Conservation (phyloP, 2,113 vertebrate genomes). For the Lepisosteus osseus region DNA sequence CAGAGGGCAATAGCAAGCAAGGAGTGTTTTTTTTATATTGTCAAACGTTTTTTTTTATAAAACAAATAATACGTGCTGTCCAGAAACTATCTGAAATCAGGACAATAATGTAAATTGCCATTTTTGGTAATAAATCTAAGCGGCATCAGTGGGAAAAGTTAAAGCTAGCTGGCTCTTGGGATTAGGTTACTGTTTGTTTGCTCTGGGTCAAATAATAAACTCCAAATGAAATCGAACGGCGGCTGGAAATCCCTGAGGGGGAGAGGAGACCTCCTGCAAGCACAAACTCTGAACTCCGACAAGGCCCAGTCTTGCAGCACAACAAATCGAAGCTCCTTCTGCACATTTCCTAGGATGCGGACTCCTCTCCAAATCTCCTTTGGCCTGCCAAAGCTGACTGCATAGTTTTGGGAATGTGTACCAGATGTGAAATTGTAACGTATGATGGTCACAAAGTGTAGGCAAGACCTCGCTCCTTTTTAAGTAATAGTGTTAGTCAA, state of each 20-base stretch:
- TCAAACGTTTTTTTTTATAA: too few species aligned
- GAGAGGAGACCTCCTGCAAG: neutral
- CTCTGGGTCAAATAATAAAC: conserved; percentile 47
- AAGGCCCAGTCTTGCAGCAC: conserved; percentile 44
- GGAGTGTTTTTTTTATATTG: too few species aligned
- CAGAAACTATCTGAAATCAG: neutral
- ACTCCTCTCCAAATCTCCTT: conserved; percentile 54
- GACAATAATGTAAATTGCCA: conserved; percentile 47
- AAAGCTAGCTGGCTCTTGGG: conserved; percentile 31
- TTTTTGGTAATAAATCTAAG: conserved; percentile 57
- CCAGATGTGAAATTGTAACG: conserved; percentile 73
- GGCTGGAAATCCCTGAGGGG: conserved; percentile 10
- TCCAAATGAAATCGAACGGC: conserved; percentile 26
- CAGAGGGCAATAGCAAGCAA: too few species aligned
- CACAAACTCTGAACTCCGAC: conserved; percentile 18
- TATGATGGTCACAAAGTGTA: conserved; percentile 64
- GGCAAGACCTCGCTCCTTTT: conserved; percentile 51
- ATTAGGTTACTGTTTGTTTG: conserved; percentile 52
- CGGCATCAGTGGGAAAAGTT: conserved; percentile 44
- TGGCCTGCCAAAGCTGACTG: conserved; percentile 63
- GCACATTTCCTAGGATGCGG: conserved; percentile 48
- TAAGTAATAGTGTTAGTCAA: conserved; percentile 44
- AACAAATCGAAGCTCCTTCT: conserved; percentile 37
- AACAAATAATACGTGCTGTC: too few species aligned
- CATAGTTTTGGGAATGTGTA: conserved; percentile 71